These are phyloP conservation scores for Bombus sibiricus DNA, from an alignment of 1,140 invertebrate species.

Conservation along the genomic window DNA sequence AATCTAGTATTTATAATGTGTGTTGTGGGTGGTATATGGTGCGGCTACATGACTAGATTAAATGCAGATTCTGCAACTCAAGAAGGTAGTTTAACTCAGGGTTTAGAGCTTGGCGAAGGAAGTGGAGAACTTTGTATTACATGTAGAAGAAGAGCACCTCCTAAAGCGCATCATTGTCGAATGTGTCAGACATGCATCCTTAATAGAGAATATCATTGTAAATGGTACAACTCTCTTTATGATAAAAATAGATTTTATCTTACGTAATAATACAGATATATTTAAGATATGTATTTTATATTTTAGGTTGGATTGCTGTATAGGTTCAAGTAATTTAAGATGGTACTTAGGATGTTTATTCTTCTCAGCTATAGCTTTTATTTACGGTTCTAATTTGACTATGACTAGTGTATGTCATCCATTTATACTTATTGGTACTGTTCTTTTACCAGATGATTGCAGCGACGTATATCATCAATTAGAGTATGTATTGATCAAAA, in stretches of 20 bases:
- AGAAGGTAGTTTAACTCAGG: slow-evolving; percentile 65
- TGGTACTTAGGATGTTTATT: slow-evolving; percentile 85
- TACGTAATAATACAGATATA: not conserved
- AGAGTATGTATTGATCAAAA: slow-evolving; percentile 83
- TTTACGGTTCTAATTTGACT: slow-evolving; percentile 87
- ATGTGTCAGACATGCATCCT: slow-evolving; percentile 79
- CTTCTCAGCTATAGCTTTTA: slow-evolving; percentile 84
- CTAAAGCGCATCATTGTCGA: slow-evolving; percentile 77
- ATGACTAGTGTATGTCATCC: slow-evolving; percentile 89
- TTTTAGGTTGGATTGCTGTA: slow-evolving; percentile 88
- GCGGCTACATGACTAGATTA: slow-evolving; percentile 84
- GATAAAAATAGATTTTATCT: not conserved
- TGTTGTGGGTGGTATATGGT: slow-evolving; percentile 83
- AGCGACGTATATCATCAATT: slow-evolving; percentile 87
- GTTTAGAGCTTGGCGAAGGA: slow-evolving; percentile 78
- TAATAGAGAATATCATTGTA: slow-evolving; percentile 80
- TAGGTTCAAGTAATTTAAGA: slow-evolving; percentile 86
- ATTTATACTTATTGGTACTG: slow-evolving; percentile 84
- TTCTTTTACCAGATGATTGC: slow-evolving; percentile 88
- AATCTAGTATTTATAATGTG: slow-evolving; percentile 85
- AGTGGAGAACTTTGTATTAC: slow-evolving; percentile 77
- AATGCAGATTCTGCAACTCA: slow-evolving; percentile 78
- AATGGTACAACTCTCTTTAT: slow-evolving; percentile 70
- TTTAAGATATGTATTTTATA: slow-evolving; percentile 14
- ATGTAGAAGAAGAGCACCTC: slow-evolving; percentile 75